phyloP scores from a whole-genome alignment of 2,888 invertebrate genomes.

The Abrostola triplasia region DNA sequence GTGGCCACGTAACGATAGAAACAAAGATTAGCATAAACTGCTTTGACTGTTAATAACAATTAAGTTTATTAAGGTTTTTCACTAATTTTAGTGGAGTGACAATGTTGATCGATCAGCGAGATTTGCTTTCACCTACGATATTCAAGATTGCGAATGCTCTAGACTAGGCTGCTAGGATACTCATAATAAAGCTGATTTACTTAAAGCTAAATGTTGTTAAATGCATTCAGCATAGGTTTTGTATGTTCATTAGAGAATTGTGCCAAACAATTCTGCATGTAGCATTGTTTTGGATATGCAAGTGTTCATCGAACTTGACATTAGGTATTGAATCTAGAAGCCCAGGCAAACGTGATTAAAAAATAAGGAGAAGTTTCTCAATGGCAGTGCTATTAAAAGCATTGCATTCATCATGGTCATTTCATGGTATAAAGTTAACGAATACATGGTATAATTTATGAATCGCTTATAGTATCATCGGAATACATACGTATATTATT shows the following conservation, averaged over 20 bases:
- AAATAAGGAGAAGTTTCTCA: conserved; percentile 9
- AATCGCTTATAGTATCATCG: conserved; percentile 52
- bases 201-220: conserved; percentile 29
- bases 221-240: conserved; percentile 22
- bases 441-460: conserved; percentile 59
- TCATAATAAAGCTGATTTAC: conserved; percentile 24
- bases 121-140: conserved; percentile 36
- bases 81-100: conserved; percentile 55
- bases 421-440: conserved; percentile 55
- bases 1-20: conserved; percentile 85
- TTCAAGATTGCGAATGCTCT: conserved; percentile 39
- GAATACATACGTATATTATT: conserved; percentile 57
- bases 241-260: conserved; percentile 47
- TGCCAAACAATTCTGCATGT: conserved; percentile 59
- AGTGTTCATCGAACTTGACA: conserved; percentile 17
- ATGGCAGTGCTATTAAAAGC: conserved; percentile 24
- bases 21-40: conserved; percentile 76
- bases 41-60: conserved; percentile 77
- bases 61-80: conserved; percentile 69
- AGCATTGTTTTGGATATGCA: conserved; percentile 12
- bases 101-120: conserved; percentile 46
- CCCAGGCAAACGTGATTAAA: too few species aligned
- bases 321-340: neutral
- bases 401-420: conserved; percentile 45
- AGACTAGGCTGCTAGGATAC: conserved; percentile 24